Evolutionary conservation across 1,140 invertebrate genomes (phyloP), one percentile per base, ranked within the genome.

Genomic region (Neotoxoptera formosana): DNA sequence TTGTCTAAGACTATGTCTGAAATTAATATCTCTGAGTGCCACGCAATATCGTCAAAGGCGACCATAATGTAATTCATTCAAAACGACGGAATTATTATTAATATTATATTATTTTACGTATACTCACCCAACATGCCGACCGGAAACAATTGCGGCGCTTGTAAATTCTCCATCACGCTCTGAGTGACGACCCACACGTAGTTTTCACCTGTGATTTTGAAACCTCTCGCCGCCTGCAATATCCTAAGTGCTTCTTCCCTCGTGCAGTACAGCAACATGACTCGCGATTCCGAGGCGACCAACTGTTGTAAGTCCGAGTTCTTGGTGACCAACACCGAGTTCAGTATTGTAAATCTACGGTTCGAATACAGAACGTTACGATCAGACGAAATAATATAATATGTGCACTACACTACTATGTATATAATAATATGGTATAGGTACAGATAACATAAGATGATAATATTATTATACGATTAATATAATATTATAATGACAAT

Each of bases 141-240:
- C 0, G 98, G 98, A 95, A 99, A 99, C 94, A 98, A 97, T 94
- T 96, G 96, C 1, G 97, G 96, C n/a, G 97, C 97, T 94, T 97
- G 96, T 91, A 96, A 94, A 94, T 97, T 97, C 95, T 96, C 98
- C 76, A 99, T 98, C 84, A 99, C 98, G 94, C 98, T 98, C 95
- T 99, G 98, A n/a, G 98, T 99, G 0, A 99, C 98, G 88, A 99
- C 98, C 99, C 99, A 99, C 17, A 99, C 98, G 95, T 99, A 99
- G 95, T 99, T 98, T 95, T 98, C 97, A 7, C 98, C 98, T 1
- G 98, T 99, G 86, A 99, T 97, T 94, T 98, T 98, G 94, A 98
- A 96, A 94, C 98, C 97, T 93, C 96, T 96, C 7, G 98, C 98
- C 25, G 96, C 97, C 6, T 96, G 96, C 84, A 99, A 95, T 51